Conservation (phyloP, 2,113 vertebrate genomes). For the Pelobates fuscus region DNA sequence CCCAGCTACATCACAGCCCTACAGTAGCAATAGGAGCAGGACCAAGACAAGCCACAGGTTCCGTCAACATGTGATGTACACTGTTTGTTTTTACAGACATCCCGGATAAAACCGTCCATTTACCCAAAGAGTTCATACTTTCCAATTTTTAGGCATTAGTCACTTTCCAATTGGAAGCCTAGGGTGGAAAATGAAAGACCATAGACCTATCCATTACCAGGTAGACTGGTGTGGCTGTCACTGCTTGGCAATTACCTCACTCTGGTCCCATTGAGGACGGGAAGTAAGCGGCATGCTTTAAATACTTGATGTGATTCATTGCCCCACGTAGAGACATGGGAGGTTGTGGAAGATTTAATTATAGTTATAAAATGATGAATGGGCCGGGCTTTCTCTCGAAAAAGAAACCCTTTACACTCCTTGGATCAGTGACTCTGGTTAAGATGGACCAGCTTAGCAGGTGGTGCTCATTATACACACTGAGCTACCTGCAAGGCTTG, state of each 20-base stretch:
- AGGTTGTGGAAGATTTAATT: neutral
- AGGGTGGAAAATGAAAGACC: neutral
- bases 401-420: too few species aligned
- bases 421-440: too few species aligned
- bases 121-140: neutral
- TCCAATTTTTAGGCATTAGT: conserved; percentile 18
- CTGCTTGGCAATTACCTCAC: neutral
- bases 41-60: conserved; percentile 39
- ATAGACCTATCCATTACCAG: neutral
- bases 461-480: too few species aligned
- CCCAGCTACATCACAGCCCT: neutral
- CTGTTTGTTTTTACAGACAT: conserved; percentile 13
- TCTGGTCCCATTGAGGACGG: neutral
- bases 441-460: too few species aligned
- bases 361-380: neutral
- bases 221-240: neutral
- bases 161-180: neutral
- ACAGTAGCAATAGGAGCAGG: conserved; percentile 24
- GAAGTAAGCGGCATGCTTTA: neutral
- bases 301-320: conserved; percentile 20
- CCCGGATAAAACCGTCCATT: conserved; percentile 32
- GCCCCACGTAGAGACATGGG: conserved; percentile 1
- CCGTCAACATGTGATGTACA: conserved; percentile 30
- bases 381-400: neutral
- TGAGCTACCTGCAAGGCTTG: too few species aligned